phyloP scores from a whole-genome alignment of 2,888 invertebrate species.

The Drosophila testacea region DNA sequence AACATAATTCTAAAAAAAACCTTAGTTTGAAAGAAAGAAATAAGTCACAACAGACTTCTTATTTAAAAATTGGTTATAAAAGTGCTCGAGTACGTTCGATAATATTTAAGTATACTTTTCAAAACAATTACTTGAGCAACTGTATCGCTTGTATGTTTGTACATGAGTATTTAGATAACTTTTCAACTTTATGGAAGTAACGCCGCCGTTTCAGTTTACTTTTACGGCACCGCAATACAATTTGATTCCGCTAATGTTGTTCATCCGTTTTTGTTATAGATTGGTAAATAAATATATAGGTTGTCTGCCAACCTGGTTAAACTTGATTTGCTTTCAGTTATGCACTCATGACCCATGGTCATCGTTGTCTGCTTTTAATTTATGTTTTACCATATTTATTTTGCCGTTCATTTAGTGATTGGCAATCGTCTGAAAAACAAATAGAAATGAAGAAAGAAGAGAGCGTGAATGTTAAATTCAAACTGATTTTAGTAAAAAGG shows the following conservation, averaged over 20 bases:
- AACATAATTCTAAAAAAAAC: too few relatives aligned
- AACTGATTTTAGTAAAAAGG: too few relatives aligned
- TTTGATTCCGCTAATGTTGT: slow-evolving; percentile 42
- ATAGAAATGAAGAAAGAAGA: slow-evolving; percentile 27
- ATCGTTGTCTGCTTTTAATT: slow-evolving; percentile 41
- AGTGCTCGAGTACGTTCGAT: too few relatives aligned
- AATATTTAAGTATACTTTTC: too few relatives aligned
- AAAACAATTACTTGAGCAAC: too few relatives aligned
- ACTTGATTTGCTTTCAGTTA: slow-evolving; percentile 59
- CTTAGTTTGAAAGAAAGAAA: too few relatives aligned
- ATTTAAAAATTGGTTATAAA: too few relatives aligned
- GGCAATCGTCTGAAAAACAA: slow-evolving; percentile 20
- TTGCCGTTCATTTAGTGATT: slow-evolving; percentile 5
- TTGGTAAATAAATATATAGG: slow-evolving; percentile 62
- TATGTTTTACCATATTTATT: slow-evolving; percentile 48
- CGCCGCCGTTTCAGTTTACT: slow-evolving; percentile 39
- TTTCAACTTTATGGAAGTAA: slow-evolving; percentile 32
- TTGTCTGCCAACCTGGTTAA: slow-evolving; percentile 52
- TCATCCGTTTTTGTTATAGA: slow-evolving; percentile 37
- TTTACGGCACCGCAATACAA: slow-evolving; percentile 18
- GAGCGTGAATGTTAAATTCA: background rate
- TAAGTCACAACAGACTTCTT: too few relatives aligned
- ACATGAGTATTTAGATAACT: background rate
- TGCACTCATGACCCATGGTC: slow-evolving; percentile 22
- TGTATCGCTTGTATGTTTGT: slow-evolving; percentile 4